Evolutionary conservation across 2,888 invertebrate genomes (phyloP).

Genomic region (Eueremaeus valkanovi): DNA sequence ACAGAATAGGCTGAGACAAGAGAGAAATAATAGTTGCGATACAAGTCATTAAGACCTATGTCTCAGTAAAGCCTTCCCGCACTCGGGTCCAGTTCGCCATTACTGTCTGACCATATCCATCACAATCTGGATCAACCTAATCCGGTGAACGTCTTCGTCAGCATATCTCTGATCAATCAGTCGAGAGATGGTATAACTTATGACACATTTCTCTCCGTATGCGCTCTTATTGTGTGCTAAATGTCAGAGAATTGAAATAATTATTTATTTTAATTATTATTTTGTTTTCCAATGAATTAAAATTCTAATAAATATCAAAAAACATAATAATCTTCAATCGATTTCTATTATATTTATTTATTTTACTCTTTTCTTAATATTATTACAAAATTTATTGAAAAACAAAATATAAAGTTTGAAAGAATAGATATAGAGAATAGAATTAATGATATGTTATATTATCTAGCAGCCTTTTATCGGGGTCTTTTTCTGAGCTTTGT

Average conservation of each 20-base stretch:
- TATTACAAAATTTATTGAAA: too few species aligned
- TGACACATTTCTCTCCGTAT: constrained; percentile 66
- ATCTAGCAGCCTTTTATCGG: too few species aligned
- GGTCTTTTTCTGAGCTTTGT: too few species aligned
- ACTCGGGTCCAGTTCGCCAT: constrained; percentile 70
- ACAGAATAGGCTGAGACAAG: constrained; percentile 91
- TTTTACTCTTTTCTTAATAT: too few species aligned
- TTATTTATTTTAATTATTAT: background rate
- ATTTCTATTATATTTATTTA: too few species aligned
- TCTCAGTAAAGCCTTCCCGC: constrained; percentile 86
- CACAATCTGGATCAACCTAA: constrained; percentile 56
- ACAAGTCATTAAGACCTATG: constrained; percentile 94
- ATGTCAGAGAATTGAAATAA: constrained; percentile 60
- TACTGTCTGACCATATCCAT: constrained; percentile 73
- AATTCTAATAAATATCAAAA: background rate
- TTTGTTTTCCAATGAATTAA: background rate
- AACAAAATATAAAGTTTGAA: too few species aligned
- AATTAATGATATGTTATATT: too few species aligned
- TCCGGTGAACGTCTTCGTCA: constrained; percentile 63
- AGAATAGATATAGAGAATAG: too few species aligned
- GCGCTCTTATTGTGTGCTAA: constrained; percentile 76
- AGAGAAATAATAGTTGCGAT: constrained; percentile 90
- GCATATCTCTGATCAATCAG: constrained; percentile 83
- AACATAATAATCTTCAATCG: too few species aligned
- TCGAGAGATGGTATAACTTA: constrained; percentile 73